Base-by-base conservation (phyloP, 2,113 vertebrate species). In the Columba janthina region DNA sequence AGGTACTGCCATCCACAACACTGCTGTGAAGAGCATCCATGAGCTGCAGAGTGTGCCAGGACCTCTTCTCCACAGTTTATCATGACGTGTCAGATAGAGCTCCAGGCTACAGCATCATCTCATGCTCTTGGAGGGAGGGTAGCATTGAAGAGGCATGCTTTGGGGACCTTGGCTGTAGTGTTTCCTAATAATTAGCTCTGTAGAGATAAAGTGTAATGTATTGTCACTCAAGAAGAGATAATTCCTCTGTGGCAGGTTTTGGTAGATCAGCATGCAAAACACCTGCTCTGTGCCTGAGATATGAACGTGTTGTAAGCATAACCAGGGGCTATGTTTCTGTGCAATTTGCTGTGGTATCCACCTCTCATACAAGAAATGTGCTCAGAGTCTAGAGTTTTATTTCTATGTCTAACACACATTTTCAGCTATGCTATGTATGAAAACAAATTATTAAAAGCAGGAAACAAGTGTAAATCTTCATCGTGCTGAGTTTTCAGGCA, bases 101-200 rank as follows among this genome's bases (percentile, higher is more conserved):
- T 64, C 20, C 3, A 1, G 20, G 42, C 42, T 64, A 24, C 36
- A 31, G 20, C 11, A 9, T 20, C 3, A 2, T 16, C 61, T 57
- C 26, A 57, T 0, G 0, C 12, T 56, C 13, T 21, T 61, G 7
- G 48, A 51, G 31, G 12, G 5, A 74, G 13, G 15, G 12, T 38
- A 54, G 26, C 14, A 24, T 4, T 58, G 73, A 8, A 77, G 38
- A 32, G 29, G 3, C 40, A 56, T 79, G 21, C 31, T 72, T 3
- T 65, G 12, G 24, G 57, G 7, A n/a, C 15, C 11, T 48, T 54
- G 15, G 11, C 5, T 65, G 26, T 20, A 28, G 14, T 22, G 29
- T 31, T 90, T 66, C 46, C 56, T 24, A 54, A 3, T 44, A 53
- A 58, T 5, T 65, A 2, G 0, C 9, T 66, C 36, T 60, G 28